Evolutionary conservation across 2,113 vertebrate genomes (phyloP), one percentile per base, ranked within the genome.

Genomic region (Propithecus coquereli): DNA sequence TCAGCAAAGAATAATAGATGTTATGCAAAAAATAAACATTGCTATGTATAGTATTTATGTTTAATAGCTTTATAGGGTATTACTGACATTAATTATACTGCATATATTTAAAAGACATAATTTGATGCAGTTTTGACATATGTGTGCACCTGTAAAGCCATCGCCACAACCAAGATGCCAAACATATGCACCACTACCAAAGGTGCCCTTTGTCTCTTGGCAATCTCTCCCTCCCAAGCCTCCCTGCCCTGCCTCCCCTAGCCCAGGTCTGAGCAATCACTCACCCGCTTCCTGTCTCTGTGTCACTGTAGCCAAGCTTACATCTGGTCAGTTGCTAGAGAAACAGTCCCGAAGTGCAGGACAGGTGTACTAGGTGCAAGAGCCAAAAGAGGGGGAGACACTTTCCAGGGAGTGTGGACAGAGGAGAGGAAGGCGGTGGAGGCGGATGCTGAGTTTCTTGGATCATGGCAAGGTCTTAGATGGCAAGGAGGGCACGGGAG

Each of bases 111-210:
- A 61, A 70, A 45, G 20, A 10, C 3, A 23, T 5, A 45, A 16
- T 18, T 37, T 47, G 32, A 17, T 54, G 34, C 50, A n/a, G 40
- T 32, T 73, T 9, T 40, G 22, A 54, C 8, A 3, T 23, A 9
- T 27, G 30, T 11, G 7, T 18, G 7, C 6, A 16, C 13, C 22
- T 20, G 77, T 47, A 34, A 73, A 52, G 8, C 12, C 25, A 18
- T 54, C 25, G 4, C 8, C 40, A 10, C 34, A 10, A 14, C 25
- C 70, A n/a, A n/a, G 80, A 66, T 12, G 40, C 61, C 0, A 47
- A 84, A 34, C 3, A 23, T 1, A 11, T 0, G 1, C 3, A 14
- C 12, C 79, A 4, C 6, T n/a, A 54, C 9, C 6, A 1, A 18
- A 37, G 2, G 20, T 32, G 57, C 57, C 50, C 23, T 50, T 80